Conservation (phyloP, 2,888 invertebrate species). For the Sipha maydis region DNA sequence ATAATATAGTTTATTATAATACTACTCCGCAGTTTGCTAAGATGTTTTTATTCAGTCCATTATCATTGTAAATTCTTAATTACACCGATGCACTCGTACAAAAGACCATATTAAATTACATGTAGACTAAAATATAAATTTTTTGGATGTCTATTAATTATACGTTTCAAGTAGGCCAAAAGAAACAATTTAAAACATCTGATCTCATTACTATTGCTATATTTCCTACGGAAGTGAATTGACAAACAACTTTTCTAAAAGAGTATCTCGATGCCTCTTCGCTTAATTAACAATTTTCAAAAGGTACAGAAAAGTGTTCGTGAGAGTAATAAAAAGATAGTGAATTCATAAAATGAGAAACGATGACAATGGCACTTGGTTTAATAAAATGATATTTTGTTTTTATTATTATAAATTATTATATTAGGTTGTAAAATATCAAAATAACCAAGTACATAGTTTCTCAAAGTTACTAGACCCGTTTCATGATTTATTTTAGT, state of each 20-base stretch:
- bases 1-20: neutral
- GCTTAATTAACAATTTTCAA: too few species aligned
- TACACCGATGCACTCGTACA: constrained; percentile 10
- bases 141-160: constrained; percentile 37
- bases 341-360: too few species aligned
- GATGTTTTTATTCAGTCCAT: constrained; percentile 28
- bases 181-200: neutral
- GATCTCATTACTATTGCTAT: constrained; percentile 10
- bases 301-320: too few species aligned
- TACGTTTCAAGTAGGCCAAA: constrained; percentile 22
- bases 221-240: neutral
- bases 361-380: too few species aligned
- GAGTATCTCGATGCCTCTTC: too few species aligned
- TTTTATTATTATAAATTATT: too few species aligned
- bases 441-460: neutral
- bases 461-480: neutral
- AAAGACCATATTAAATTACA: constrained; percentile 19
- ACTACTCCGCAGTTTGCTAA: neutral
- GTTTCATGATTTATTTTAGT: neutral
- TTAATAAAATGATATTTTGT: too few species aligned
- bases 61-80: constrained; percentile 49
- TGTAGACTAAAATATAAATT: constrained; percentile 24
- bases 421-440: neutral
- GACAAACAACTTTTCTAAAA: too few species aligned
- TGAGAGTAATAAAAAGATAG: too few species aligned